Conservation (phyloP, 2,888 invertebrate species). For the Chesias legatella region DNA sequence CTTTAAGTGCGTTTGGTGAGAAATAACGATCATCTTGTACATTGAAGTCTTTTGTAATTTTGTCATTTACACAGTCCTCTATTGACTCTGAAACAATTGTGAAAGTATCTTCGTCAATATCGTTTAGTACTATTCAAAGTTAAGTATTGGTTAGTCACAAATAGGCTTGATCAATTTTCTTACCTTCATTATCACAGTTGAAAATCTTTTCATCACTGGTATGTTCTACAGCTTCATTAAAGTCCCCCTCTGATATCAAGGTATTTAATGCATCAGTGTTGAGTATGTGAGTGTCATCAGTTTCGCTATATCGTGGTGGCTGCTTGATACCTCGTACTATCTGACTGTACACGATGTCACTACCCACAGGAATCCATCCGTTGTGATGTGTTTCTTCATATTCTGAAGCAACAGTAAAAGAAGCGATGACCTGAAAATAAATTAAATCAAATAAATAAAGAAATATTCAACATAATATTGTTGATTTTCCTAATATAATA, state of each 20-base stretch:
- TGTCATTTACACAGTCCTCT: background rate
- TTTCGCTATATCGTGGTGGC: background rate
- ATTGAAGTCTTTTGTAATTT: background rate
- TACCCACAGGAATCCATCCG: conserved; percentile 27
- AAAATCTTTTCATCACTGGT: background rate
- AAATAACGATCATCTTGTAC: background rate
- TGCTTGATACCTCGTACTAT: conserved; percentile 7
- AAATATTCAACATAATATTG: too few relatives aligned
- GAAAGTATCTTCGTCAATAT: conserved; percentile 1
- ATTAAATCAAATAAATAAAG: too few relatives aligned
- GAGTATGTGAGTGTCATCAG: conserved; percentile 6
- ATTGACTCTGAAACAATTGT: conserved; percentile 8
- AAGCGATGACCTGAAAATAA: conserved; percentile 16
- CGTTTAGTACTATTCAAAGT: too few relatives aligned
- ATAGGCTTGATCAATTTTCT: background rate
- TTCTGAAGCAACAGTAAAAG: conserved; percentile 6
- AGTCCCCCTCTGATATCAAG: background rate
- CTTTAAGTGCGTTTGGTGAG: background rate
- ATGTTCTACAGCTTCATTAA: background rate
- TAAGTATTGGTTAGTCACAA: too few relatives aligned
- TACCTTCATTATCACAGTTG: conserved; percentile 3
- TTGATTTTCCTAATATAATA: too few relatives aligned
- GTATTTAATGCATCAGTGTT: conserved; percentile 10
- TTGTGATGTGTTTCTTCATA: conserved; percentile 7
- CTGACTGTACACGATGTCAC: conserved; percentile 20